Percentiles rank a stretch among this genome's conserved stretches.
phyloP scores from a whole-genome alignment of 2,888 invertebrate genomes.

The Yponomeuta malinellus region DNA sequence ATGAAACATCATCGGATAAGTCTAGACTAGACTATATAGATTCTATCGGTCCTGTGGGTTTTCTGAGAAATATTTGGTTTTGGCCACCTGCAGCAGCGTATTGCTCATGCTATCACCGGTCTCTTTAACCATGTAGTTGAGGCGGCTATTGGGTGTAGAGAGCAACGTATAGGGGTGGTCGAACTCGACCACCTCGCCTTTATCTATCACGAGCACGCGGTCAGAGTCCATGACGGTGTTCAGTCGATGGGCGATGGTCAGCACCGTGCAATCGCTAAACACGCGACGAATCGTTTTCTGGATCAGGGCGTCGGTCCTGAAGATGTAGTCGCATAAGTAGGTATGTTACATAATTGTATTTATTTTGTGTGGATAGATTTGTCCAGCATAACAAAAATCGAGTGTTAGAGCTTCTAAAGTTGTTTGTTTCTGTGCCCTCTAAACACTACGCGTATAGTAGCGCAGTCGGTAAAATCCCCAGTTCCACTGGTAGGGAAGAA shows the following conservation, averaged over 20 bases:
- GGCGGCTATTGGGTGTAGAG: constrained; percentile 71
- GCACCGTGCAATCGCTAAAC: constrained; percentile 87
- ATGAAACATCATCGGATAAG: too few relatives aligned
- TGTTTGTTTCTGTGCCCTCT: too few relatives aligned
- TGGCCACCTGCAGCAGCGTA: constrained; percentile 49
- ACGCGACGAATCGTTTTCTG: constrained; percentile 87
- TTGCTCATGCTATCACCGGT: constrained; percentile 73
- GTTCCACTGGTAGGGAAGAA: too few relatives aligned
- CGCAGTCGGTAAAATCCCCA: too few relatives aligned
- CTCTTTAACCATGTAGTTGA: constrained; percentile 81
- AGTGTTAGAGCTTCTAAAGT: too few relatives aligned
- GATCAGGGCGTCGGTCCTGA: constrained; percentile 82
- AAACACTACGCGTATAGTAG: too few relatives aligned
- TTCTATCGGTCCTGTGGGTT: constrained; percentile 24
- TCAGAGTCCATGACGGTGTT: constrained; percentile 96
- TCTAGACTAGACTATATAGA: too few relatives aligned
- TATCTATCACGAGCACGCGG: constrained; percentile 89
- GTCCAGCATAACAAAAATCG: too few relatives aligned
- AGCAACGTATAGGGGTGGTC: constrained; percentile 80
- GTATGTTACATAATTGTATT: too few relatives aligned
- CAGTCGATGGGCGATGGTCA: constrained; percentile 93
- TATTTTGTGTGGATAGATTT: too few relatives aligned
- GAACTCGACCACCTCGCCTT: constrained; percentile 83
- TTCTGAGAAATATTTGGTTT: constrained; percentile 42
- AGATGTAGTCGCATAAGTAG: constrained; percentile 22